phyloP scores from a whole-genome alignment of 2,113 vertebrate species.

The Salvelinus namaycush region DNA sequence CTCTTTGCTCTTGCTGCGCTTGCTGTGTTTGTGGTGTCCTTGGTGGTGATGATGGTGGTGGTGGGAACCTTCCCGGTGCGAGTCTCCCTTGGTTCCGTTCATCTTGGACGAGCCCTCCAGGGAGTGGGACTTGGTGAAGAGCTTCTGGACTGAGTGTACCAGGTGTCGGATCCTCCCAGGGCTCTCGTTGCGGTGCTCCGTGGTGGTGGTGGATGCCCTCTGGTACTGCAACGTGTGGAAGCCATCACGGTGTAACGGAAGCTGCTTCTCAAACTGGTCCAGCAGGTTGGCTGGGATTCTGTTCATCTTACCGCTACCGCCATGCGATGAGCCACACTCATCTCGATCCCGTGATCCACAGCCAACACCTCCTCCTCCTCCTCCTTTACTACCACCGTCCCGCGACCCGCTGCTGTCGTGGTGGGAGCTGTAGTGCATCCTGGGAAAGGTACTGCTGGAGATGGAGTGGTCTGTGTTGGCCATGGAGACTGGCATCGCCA shows the following conservation, averaged over 20 bases:
- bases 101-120: slow-evolving; percentile 94
- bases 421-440: slow-evolving; percentile 88
- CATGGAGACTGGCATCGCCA: slow-evolving; percentile 88
- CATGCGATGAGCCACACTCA: slow-evolving; percentile 44
- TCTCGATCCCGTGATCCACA: slow-evolving; percentile 42
- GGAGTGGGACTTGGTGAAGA: slow-evolving; percentile 98
- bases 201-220: slow-evolving; percentile 84
- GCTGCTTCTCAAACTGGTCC: slow-evolving; percentile 98
- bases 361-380: slow-evolving; percentile 22
- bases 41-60: slow-evolving; percentile 82
- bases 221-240: slow-evolving; percentile 99
- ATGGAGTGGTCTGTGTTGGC: slow-evolving; percentile 86
- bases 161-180: slow-evolving; percentile 96
- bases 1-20: slow-evolving; percentile 94
- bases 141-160: slow-evolving; percentile 97
- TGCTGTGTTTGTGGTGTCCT: slow-evolving; percentile 89
- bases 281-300: slow-evolving; percentile 94
- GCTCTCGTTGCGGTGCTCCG: slow-evolving; percentile 93
- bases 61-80: slow-evolving; percentile 80
- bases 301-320: slow-evolving; percentile 82
- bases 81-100: slow-evolving; percentile 88
- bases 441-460: slow-evolving; percentile 98
- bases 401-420: slow-evolving; percentile 69
- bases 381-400: slow-evolving; percentile 33
- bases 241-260: slow-evolving; percentile 92